phyloP scores from a whole-genome alignment of 2,113 vertebrate species.

The Crotalus horridus region DNA sequence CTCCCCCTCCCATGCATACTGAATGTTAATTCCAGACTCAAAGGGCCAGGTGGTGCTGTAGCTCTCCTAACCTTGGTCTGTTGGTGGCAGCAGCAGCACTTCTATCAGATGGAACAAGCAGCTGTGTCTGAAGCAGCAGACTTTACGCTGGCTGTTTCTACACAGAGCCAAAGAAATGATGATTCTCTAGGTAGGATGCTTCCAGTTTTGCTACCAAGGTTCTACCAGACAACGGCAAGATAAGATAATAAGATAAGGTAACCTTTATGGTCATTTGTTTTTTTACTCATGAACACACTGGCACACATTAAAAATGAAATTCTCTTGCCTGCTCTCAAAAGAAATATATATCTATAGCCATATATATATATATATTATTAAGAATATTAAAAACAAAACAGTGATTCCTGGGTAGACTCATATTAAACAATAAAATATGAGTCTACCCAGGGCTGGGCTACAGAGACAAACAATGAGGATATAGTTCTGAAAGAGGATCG shows the following conservation, averaged over 20 bases:
- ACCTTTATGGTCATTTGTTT: not conserved
- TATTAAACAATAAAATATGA: too few relatives aligned
- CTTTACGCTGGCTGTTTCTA: not conserved
- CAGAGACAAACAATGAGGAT: too few relatives aligned
- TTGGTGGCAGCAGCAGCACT: slow-evolving; percentile 76
- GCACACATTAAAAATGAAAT: not conserved
- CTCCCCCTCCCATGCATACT: accelerated
- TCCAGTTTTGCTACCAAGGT: accelerated
- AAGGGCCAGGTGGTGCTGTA: not conserved
- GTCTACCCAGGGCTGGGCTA: too few relatives aligned
- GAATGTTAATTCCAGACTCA: not conserved
- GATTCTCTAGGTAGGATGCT: not conserved
- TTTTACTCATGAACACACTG: not conserved
- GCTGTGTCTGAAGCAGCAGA: accelerated
- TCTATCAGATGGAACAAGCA: slow-evolving; percentile 2
- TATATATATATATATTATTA: too few relatives aligned
- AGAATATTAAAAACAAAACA: too few relatives aligned
- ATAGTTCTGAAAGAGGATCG: too few relatives aligned
- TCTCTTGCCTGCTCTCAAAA: not conserved
- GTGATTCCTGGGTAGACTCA: too few relatives aligned
- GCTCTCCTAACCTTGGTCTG: slow-evolving; percentile 58
- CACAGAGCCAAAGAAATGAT: not conserved
- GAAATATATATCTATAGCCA: not conserved
- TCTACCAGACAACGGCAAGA: not conserved
- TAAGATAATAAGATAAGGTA: not conserved